A percentile compares a stretch with the other conserved stretches of the same genome.
These are phyloP conservation scores for Coremacera marginata DNA, from an alignment of 2,888 invertebrate species.

Conservation along the genomic window DNA sequence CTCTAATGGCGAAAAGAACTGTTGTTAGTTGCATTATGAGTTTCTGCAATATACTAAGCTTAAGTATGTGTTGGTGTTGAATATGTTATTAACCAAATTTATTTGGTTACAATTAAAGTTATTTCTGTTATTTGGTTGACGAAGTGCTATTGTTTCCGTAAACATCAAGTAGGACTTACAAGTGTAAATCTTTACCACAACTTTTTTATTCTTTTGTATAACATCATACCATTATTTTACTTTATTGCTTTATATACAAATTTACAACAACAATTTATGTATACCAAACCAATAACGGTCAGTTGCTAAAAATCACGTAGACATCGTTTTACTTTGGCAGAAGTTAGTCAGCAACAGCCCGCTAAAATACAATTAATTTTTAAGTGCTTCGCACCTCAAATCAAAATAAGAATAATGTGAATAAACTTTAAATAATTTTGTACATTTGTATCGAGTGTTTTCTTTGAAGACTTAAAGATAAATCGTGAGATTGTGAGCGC, in stretches of 20 bases:
- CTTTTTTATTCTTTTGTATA: neutral
- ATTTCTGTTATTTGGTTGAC: too few species aligned
- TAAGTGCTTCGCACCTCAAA: neutral
- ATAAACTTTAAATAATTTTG: neutral
- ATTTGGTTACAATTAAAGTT: too few species aligned
- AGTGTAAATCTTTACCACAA: neutral
- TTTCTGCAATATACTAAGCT: too few species aligned
- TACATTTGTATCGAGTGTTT: neutral
- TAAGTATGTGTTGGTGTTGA: too few species aligned
- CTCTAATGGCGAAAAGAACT: too few species aligned
- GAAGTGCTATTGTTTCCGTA: too few species aligned
- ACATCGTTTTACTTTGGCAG: neutral
- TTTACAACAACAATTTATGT: neutral
- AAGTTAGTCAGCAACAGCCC: neutral
- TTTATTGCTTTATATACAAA: neutral
- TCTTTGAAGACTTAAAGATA: neutral
- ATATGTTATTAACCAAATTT: too few species aligned
- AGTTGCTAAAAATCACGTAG: neutral
- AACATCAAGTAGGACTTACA: neutral
- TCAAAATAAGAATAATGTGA: too few species aligned
- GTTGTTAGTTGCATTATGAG: too few species aligned
- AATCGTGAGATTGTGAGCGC: neutral
- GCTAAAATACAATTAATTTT: neutral
- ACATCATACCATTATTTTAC: neutral
- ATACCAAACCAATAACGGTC: neutral